Evolutionary conservation across 2,113 vertebrate species (phyloP), one percentile per base, ranked within the genome.

Genomic region (Bostrychus sinensis): DNA sequence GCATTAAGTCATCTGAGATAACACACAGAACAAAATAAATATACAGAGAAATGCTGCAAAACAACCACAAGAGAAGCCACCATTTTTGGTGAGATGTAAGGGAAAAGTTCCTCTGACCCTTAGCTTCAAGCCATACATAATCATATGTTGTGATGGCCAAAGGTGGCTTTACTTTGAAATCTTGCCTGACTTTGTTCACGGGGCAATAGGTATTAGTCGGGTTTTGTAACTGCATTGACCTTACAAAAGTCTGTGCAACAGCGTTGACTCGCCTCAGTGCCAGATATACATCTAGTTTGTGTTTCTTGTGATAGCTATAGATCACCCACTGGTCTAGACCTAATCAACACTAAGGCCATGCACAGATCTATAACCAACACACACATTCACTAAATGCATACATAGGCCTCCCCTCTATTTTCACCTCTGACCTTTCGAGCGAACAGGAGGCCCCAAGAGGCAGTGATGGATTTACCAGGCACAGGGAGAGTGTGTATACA

Each of bases 391-490:
- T 56, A 46, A 56, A 56, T 55, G 56, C 63, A 71, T 73, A 60
- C 59, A 60, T 14, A 70, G 63, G 63, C 61, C 22, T 72, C 56
- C 39, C 73, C 42, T 39, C 61, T 72, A 71, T 62, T 75, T 74
- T 67, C 61, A 82, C 75, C 78, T 77, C 55, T 85, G 77, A 86
- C 83, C 82, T 87, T 56, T 32, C 60, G 48, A 78, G 75, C 72
- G 81, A 78, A 70, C 72, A 60, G 81, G 65, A 84, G 63, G 69
- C 70, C 76, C 72, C 25, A 19, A 61, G 76, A 82, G 75, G 42
- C 75, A 51, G 2, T 88, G 85, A 91, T 89, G 77, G 73, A 91
- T 87, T 84, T 70, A 56, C 77, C 84, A 87, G 88, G 83, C 81
- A 62, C 23, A 13, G 61, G 41, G 41, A 61, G 60, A 17, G 45